Evolutionary conservation across 1,140 invertebrate species (phyloP), one percentile per base, ranked within the genome.

Genomic region (Camponotus floridanus): DNA sequence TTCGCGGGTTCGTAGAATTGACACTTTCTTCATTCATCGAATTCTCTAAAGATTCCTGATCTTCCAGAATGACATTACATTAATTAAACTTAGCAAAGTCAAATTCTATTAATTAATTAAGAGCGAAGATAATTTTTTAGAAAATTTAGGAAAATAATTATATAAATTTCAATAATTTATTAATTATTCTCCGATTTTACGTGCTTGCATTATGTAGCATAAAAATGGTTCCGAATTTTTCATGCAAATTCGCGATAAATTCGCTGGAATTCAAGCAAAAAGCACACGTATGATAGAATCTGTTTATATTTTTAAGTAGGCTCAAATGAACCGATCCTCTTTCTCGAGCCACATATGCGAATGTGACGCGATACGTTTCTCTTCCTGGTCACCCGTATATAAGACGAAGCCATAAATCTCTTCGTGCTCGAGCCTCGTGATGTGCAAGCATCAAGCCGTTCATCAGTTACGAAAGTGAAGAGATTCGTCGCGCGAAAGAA

Each of bases 321-420:
- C n/a, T 45, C 45, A 39, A 71, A 89, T 67, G 87, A 85, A 26
- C 73, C 73, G 74, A 90, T 90, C 76, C 88, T 85, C 78, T 86
- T 81, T 74, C 59, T 67, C 59, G 39, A 64, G 62, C 55, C 64
- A 83, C 86, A 84, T 85, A 84, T 61, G 65, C 85, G 85, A 89
- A 87, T 70, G 88, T 85, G 88, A 85, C 80, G 26, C 26, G 76
- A 80, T 74, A 86, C 89, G 89, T 90, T 91, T 90, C 87, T 90
- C 87, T 90, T 91, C 90, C 88, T 87, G 87, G 74, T 88, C 88
- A 78, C 33, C 59, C 81, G 65, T 90, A 86, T 90, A 86, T 74
- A 85, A 90, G 73, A 51, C 73, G 89, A 88, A 90, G 88, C 86
- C 88, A 89, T 90, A 90, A 90, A 89, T 90, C 86, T 90, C 67